Conservation (phyloP, 2,888 invertebrate genomes). For the Panopea generosa region DNA sequence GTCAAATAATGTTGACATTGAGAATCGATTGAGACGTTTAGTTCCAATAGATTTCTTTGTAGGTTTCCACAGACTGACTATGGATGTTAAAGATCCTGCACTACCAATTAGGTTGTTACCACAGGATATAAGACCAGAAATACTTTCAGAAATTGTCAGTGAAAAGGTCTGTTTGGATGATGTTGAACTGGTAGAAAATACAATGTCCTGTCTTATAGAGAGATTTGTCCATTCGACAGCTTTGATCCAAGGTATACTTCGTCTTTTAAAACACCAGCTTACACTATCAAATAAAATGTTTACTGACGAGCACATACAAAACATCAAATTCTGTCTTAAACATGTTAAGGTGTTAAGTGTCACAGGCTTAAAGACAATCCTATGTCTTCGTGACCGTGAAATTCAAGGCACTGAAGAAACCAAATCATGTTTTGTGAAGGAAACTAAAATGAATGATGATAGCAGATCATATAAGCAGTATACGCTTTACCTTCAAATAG, state of each 20-base stretch:
- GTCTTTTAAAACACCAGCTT: constrained; percentile 32
- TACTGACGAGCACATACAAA: too few relatives aligned
- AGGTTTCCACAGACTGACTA: constrained; percentile 28
- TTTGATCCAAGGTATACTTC: constrained; percentile 34
- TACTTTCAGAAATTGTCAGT: constrained; percentile 29
- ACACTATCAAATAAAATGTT: too few relatives aligned
- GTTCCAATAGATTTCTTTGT: constrained; percentile 33
- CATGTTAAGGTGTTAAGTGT: too few relatives aligned
- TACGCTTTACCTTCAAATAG: too few relatives aligned
- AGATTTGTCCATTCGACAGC: constrained; percentile 11
- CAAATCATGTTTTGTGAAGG: constrained; percentile 1
- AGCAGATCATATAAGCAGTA: too few relatives aligned
- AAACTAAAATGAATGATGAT: too few relatives aligned
- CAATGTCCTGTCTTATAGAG: constrained; percentile 5
- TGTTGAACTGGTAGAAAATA: constrained; percentile 1
- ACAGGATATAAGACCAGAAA: constrained; percentile 15
- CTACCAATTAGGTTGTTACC: constrained; percentile 18
- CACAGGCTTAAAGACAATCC: too few relatives aligned
- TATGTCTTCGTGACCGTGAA: too few relatives aligned
- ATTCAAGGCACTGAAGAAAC: constrained; percentile 7
- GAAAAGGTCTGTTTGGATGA: constrained; percentile 11
- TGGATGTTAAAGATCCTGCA: constrained; percentile 10
- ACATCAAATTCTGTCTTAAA: too few relatives aligned
- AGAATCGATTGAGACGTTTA: constrained; percentile 18
- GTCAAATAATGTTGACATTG: constrained; percentile 28